Conservation (phyloP, 2,797 vertebrate genomes). For the Tapera naevia region DNA sequence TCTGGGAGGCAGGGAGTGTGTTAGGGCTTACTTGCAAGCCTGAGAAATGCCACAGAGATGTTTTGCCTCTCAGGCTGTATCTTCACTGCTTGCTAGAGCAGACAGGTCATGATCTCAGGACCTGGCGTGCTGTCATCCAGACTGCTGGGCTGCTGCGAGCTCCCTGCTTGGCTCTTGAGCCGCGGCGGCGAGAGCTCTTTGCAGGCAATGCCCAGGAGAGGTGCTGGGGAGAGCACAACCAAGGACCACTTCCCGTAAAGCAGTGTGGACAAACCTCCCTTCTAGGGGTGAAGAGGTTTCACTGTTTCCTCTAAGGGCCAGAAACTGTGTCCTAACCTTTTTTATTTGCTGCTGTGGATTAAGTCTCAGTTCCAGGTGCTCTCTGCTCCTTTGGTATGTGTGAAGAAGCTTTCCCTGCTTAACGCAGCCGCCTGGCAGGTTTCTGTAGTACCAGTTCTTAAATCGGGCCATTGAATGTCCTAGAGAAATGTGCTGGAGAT, state of each 20-base stretch:
- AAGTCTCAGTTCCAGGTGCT: not conserved
- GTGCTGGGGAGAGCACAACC: not conserved
- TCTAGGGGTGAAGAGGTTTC: not conserved
- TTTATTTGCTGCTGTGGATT: not conserved
- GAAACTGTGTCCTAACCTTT: not conserved
- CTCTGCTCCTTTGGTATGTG: not conserved
- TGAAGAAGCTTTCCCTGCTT: not conserved
- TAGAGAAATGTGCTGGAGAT: not conserved
- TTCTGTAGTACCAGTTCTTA: not conserved
- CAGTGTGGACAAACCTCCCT: not conserved
- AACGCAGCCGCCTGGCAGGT: not conserved
- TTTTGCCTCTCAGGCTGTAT: not conserved
- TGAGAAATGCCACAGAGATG: not conserved
- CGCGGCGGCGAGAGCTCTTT: not conserved
- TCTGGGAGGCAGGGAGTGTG: not conserved
- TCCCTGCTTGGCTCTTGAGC: not conserved
- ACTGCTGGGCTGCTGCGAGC: not conserved
- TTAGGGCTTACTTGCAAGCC: not conserved
- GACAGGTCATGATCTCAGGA: not conserved
- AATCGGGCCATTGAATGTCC: rapidly evolving
- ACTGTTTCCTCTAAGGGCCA: not conserved
- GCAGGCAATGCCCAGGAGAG: not conserved
- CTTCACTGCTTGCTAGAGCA: not conserved
- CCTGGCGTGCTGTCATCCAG: not conserved
- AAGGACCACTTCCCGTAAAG: not conserved